Conservation (phyloP, 53 echinoderm and acorn worm genomes). For the Stichopus horrens region DNA sequence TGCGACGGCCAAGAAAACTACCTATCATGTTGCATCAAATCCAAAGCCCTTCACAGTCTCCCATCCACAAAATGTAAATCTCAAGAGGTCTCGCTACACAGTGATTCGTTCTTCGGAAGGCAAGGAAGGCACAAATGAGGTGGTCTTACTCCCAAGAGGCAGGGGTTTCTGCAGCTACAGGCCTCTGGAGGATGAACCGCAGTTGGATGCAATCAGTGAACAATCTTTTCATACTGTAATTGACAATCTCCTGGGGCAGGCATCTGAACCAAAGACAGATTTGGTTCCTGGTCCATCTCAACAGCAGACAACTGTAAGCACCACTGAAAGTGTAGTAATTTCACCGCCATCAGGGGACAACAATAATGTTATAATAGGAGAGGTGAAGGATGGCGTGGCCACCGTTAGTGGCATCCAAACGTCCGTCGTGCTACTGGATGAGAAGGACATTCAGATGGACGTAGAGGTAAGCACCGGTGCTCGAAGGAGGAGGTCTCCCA, state of each 20-base stretch:
- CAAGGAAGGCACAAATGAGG: conserved; percentile 70
- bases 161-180: conserved; percentile 67
- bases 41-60: conserved; percentile 72
- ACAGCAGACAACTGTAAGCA: not conserved
- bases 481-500: conserved; percentile 25
- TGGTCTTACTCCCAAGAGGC: conserved; percentile 87
- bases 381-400: conserved; percentile 9
- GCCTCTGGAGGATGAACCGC: conserved; percentile 28
- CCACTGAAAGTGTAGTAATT: not conserved
- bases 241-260: conserved; percentile 36
- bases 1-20: conserved; percentile 27
- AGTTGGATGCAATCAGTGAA: conserved; percentile 12
- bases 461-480: conserved; percentile 39
- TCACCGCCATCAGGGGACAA: not conserved
- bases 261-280: not conserved
- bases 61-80: conserved; percentile 74
- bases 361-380: not conserved
- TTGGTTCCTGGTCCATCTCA: not conserved
- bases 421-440: conserved; percentile 28
- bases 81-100: conserved; percentile 82
- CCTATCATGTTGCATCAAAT: conserved; percentile 42
- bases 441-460: conserved; percentile 49
- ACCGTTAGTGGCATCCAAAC: conserved; percentile 5
- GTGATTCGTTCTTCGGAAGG: conserved; percentile 89
- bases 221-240: conserved; percentile 36